Evolutionary conservation across 2,888 invertebrate species (phyloP), one percentile per base, ranked within the genome.

Genomic region (Scaptodrosophila latifasciaeformis): DNA sequence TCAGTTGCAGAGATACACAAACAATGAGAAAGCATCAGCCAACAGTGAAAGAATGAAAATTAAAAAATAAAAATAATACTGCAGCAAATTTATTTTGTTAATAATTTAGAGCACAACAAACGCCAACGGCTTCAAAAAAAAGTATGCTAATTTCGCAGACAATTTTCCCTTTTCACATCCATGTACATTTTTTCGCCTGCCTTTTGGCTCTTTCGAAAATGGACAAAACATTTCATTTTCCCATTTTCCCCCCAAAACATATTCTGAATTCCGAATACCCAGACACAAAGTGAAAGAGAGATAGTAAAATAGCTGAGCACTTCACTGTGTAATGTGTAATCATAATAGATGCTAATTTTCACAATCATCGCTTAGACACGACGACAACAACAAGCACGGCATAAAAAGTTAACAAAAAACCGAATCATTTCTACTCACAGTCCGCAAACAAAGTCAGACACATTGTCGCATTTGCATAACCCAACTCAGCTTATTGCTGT

Each of bases 301-400:
- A n/a, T n/a, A n/a, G n/a, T n/a, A n/a, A n/a, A n/a, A n/a, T 24
- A 7, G 24, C 24, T 24, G 24, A 24, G 7, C 24, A 24, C 3
- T n/a, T n/a, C n/a, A n/a, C 12, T 10, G 12, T 15, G 17, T 17
- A 37, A 35, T 35, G 19, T 30, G 37, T 30, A 46, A 63, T 65
- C 76, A 72, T 71, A 78, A 72, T 71, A 72, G 77, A 78, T 75
- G 78, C 70, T 78, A 78, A 75, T 75, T 63, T 71, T 67, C 65
- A 75, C 78, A 75, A 77, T 75, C 74, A 75, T 70, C 71, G 70
- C 71, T 67, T 71, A 62, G n/a, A 69, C 61, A 62, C 64, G 59
- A 55, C 67, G 53, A 61, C 19, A 57, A 46, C 19, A 42, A 10
- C 29, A 19, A 18, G n/a, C n/a, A 24, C 10, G 15, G 29, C 49